Conservation (phyloP, 2,888 invertebrate species). For the Sepioteuthis lessoniana region DNA sequence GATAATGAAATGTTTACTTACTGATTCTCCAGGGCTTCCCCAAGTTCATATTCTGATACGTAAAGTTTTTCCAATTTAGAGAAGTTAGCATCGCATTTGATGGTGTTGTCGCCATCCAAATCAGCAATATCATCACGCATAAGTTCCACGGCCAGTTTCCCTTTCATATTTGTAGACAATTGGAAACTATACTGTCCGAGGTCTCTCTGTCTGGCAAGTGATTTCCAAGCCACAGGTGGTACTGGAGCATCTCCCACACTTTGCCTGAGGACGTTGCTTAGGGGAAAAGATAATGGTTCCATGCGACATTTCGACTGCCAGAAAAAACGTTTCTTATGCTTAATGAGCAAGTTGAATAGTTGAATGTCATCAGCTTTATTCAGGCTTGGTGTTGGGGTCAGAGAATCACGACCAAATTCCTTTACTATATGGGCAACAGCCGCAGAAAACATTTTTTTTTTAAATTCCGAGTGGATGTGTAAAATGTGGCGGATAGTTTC, state of each 20-base stretch:
- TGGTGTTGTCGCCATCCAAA: not conserved
- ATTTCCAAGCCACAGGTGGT: not conserved
- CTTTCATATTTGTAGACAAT: constrained; percentile 25
- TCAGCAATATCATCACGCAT: not conserved
- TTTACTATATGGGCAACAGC: not conserved
- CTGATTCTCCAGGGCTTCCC: not conserved
- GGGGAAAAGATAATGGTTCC: not conserved
- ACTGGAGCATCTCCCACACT: not conserved
- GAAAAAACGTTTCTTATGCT: constrained; percentile 38
- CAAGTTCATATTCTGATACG: constrained; percentile 46
- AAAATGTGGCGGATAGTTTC: not conserved
- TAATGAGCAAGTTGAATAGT: constrained; percentile 36
- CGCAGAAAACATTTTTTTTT: constrained; percentile 12
- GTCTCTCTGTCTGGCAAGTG: not conserved
- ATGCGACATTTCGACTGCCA: not conserved
- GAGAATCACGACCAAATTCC: constrained; percentile 12
- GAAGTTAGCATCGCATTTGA: not conserved
- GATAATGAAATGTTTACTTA: not conserved
- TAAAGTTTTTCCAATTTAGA: constrained; percentile 39
- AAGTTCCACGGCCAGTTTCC: not conserved
- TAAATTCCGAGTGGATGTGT: not conserved
- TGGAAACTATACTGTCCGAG: constrained; percentile 39
- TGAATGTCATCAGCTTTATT: not conserved
- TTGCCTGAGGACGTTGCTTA: not conserved
- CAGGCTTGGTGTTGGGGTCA: constrained; percentile 20